Evolutionary conservation across 2,113 vertebrate genomes (phyloP), one percentile per base, ranked within the genome.

Genomic region (Semnornis frantzii): DNA sequence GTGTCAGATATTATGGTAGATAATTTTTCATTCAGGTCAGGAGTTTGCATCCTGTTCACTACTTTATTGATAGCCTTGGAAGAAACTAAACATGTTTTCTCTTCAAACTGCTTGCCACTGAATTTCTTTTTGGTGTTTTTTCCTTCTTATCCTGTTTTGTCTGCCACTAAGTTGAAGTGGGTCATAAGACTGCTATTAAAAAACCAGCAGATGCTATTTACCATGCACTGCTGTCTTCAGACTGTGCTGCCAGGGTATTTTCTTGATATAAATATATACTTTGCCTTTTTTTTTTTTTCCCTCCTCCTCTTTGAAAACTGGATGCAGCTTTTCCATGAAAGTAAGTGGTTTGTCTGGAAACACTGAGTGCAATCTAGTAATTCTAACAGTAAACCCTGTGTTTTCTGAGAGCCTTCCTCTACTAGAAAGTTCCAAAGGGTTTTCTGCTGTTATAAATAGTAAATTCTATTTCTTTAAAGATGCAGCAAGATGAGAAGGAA

Each of bases 121-220:
- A 74, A 89, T 92, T 93, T 85, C 44, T 91, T 31, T 81, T 85
- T 60, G 70, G 8, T 70, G 24, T 74, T 95, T 91, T 91, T 94
- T 83, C 82, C 57, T 91, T 76, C 89, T 87, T 89, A 80, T 5
- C 87, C 72, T 85, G 79, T 80, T 92, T 92, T 92, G 79, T 87
- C 85, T 91, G 73, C 46, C 82, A 74, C 69, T 55, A 31, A 80
- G 65, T 86, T 85, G 82, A 91, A 92, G 63, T 0, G 0, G 72
- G 89, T 92, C 85, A 92, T 59, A 78, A 87, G 90, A 39, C 92
- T 86, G 60, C 85, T 82, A 24, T 92, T 90, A 79, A 71, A 92
- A 77, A 87, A 31, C 2, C 46, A 91, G 81, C 89, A 93, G 86
- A 87, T 92, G 71, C 82, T 91, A 39, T 93, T 94, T 92, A 86